Evolutionary conservation across 2,113 vertebrate species (phyloP), one percentile per base, ranked within the genome.

Genomic region (Sylvilagus bachmani): DNA sequence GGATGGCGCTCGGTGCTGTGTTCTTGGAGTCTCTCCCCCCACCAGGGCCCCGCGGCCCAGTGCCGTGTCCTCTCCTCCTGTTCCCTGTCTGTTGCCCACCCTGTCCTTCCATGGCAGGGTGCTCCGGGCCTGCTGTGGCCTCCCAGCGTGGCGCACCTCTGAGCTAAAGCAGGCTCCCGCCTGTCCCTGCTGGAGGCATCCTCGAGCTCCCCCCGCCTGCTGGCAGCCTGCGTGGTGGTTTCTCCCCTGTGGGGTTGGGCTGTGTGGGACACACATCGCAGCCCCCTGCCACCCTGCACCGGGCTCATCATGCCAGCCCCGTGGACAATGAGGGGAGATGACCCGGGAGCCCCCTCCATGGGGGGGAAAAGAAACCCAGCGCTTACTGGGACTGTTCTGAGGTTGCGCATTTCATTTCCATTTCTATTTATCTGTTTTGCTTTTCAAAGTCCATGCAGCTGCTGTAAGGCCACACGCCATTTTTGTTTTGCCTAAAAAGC

Each of bases 401-500:
- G 33, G 25, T 29, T 5, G 0, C 29, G 55, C 21, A 27, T n/a
- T 74, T 77, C 69, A 24, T 87, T 91, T 91, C 86, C 44, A 73
- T 58, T 58, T 3, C 55, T 31, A 69, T 14, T n/a, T 69, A 31
- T 31, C 10, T 69, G 10, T 69, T 69, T 85, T 85, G 27, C 38
- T 75, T 91, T 96, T 94, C 53, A 90, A 88, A 53, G 51, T 6
- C 36, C n/a, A 24, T 31, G 51, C 2, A n/a, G 25, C 86, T 93
- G 53, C 73, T 93, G 86, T 16, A 66, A 89, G 38, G 12, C 5
- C 2, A 14, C 36, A 10, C 1, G 5, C 51, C 16, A 11, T 71
- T 21, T 9, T 27, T 6, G n/a, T 33, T 36, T 74, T 51, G 53
- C 5, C 55, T 66, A 6, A 29, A 83, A 66, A 78, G 10, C 58